Base-by-base conservation (phyloP, 35 echinoderm and acorn worm species). In the Ophioderma brevispina region DNA sequence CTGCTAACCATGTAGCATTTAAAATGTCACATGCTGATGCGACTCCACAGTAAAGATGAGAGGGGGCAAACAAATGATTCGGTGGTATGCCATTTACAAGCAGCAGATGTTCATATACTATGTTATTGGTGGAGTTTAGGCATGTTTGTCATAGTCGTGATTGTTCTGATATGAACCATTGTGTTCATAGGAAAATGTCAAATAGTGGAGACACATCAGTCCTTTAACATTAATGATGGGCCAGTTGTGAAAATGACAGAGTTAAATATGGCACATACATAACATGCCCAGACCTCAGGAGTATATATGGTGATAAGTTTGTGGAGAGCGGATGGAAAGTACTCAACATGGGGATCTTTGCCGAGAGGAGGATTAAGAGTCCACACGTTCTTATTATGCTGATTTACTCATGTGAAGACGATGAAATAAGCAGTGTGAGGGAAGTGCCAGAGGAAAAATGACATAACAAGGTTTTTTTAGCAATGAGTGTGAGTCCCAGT, bases 211-310 rank as follows among this genome's bases (percentile, higher is more conserved):
- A n/a, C n/a, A n/a, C 90, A 33, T n/a, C 84, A 89, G 75, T 94
- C 95, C 1, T 97, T 91, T n/a, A 78, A 87, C 17, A 75, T 93
- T 25, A 37, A 90, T n/a, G 92, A 97, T 0, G 92, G 94, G 37
- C 92, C 92, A n/a, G 78, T 79, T 52, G n/a, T 97, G 36, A 97
- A 97, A 55, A 80, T 97, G 1, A 86, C 95, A 0, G 95, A 97
- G 35, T n/a, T 97, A 64, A 97, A 97, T 81, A 97, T 97, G 95
- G 95, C 95, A 31, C 95, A 97, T 52, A 97, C 95, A 0, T 94
- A 87, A n/a, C 87, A 97, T 97, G 37, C n/a, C 95, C 3, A 33
- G 95, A 37, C 95, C 95, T 21, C n/a, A 88, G 94, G 23, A 97
- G 95, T 77, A 94, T 97, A 32, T 97, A 97, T 75, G 89, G 94